These are phyloP conservation scores for Drosophila dives DNA, from an alignment of 2,888 invertebrate species.

Conservation along the genomic window DNA sequence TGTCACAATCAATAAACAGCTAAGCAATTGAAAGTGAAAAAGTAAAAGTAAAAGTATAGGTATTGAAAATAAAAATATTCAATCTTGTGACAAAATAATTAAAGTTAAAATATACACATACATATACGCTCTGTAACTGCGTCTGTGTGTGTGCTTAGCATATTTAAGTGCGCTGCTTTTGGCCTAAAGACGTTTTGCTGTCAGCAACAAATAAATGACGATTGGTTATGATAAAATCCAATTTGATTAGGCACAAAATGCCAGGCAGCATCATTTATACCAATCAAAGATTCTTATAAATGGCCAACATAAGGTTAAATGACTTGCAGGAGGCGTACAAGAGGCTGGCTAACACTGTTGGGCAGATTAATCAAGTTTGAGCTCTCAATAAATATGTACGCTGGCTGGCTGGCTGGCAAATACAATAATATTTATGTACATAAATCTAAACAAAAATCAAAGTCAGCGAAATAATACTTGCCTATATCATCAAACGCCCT, in stretches of 20 bases:
- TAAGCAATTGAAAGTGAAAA: conserved; percentile 10
- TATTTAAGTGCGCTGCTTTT: conserved; percentile 48
- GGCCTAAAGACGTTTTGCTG: conserved; percentile 15
- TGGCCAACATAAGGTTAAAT: conserved; percentile 26
- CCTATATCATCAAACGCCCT: background rate
- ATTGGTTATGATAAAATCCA: conserved; percentile 38
- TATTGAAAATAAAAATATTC: conserved; percentile 22
- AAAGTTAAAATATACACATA: conserved; percentile 20
- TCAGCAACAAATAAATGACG: conserved; percentile 38
- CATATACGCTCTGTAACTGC: conserved; percentile 1
- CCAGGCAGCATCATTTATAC: conserved; percentile 72
- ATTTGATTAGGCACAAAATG: conserved; percentile 65
- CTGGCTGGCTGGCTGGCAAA: conserved; percentile 53
- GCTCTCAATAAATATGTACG: conserved; percentile 33
- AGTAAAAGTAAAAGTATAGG: conserved; percentile 22
- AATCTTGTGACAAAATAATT: conserved; percentile 37
- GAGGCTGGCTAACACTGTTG: background rate
- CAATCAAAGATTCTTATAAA: conserved; percentile 74
- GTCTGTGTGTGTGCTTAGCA: conserved; percentile 54
- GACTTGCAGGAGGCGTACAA: conserved; percentile 13
- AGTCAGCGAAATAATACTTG: conserved; percentile 16
- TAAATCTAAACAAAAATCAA: conserved; percentile 30
- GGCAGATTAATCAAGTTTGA: conserved; percentile 56
- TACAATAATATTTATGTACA: conserved; percentile 44
- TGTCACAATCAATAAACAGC: conserved; percentile 55